phyloP scores from a whole-genome alignment of 1,140 invertebrate genomes.

The Marisa cornuarietis region DNA sequence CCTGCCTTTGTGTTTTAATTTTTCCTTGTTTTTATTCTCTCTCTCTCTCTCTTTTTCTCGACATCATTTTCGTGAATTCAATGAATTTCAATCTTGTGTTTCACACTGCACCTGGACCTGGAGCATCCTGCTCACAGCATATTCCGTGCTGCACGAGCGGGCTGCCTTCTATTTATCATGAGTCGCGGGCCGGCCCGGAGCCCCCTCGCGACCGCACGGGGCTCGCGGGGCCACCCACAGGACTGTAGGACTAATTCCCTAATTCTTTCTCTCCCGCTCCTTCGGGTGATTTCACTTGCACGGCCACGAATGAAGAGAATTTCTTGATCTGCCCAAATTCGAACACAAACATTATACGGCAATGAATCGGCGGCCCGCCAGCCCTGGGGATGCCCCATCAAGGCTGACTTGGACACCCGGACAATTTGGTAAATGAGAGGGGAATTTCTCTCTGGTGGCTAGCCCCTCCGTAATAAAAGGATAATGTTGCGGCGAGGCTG shows the following conservation, averaged over 20 bases:
- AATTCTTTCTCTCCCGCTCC: slow-evolving; percentile 18
- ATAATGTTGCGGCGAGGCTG: slow-evolving; percentile 19
- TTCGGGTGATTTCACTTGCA: slow-evolving; percentile 26
- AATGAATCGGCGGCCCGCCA: slow-evolving; percentile 9
- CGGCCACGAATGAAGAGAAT: slow-evolving; percentile 24
- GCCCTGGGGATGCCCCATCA: slow-evolving; percentile 20
- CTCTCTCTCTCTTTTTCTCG: neutral
- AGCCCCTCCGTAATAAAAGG: slow-evolving; percentile 19
- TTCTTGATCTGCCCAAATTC: slow-evolving; percentile 25
- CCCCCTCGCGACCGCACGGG: neutral
- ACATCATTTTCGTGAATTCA: neutral
- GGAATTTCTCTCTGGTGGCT: slow-evolving; percentile 13
- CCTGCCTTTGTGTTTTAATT: neutral
- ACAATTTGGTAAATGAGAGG: slow-evolving; percentile 28
- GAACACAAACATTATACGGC: slow-evolving; percentile 26
- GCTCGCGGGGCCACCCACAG: slow-evolving; percentile 10
- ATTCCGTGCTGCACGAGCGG: neutral
- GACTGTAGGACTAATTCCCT: slow-evolving; percentile 18
- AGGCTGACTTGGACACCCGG: slow-evolving; percentile 10
- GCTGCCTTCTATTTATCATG: neutral
- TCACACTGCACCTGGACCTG: too few species aligned
- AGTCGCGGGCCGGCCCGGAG: neutral
- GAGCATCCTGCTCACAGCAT: neutral
- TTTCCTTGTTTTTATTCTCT: neutral
- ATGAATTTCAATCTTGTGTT: neutral